Percentiles rank a stretch among this genome's conserved stretches.
Evolutionary conservation across 2,888 invertebrate species (phyloP).

Genomic region (Arctia plantaginis): DNA sequence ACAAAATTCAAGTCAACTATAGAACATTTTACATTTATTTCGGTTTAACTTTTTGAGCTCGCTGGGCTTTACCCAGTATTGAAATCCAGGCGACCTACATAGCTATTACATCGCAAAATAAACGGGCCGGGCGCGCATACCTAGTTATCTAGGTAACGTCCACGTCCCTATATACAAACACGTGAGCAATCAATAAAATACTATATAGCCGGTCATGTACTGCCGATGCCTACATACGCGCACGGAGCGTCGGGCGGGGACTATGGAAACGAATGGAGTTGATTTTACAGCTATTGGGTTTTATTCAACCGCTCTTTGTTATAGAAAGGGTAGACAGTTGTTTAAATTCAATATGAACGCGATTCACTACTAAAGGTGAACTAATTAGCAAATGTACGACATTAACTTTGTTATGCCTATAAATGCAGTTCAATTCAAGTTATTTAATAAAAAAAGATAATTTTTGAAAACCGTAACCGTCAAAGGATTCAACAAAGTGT

Average conservation of each 20-base stretch:
- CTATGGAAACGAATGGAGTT: conserved; percentile 57
- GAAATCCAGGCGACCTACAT: conserved; percentile 60
- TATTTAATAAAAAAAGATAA: too few relatives aligned
- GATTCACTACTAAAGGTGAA: neutral
- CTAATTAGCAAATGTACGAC: neutral
- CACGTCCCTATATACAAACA: conserved; percentile 60
- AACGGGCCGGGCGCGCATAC: conserved; percentile 56
- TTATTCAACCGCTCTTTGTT: neutral
- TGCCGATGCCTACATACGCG: conserved; percentile 42
- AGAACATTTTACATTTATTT: neutral
- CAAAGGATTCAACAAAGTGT: neutral
- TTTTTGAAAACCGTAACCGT: neutral
- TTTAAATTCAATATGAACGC: neutral
- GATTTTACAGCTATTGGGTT: conserved; percentile 27
- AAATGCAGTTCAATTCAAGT: neutral
- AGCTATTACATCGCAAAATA: conserved; percentile 58
- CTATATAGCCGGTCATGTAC: conserved; percentile 52
- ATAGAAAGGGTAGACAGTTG: neutral
- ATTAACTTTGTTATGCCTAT: neutral
- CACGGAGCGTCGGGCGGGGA: conserved; percentile 27
- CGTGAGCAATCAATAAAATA: conserved; percentile 61
- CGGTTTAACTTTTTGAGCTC: neutral
- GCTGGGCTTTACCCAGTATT: conserved; percentile 31
- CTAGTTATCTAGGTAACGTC: conserved; percentile 62
- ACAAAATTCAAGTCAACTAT: neutral